Percentiles rank a stretch among this genome's conserved stretches.
Evolutionary conservation across 2,797 vertebrate species (phyloP).

Genomic region (Enteromius fasciolatus): DNA sequence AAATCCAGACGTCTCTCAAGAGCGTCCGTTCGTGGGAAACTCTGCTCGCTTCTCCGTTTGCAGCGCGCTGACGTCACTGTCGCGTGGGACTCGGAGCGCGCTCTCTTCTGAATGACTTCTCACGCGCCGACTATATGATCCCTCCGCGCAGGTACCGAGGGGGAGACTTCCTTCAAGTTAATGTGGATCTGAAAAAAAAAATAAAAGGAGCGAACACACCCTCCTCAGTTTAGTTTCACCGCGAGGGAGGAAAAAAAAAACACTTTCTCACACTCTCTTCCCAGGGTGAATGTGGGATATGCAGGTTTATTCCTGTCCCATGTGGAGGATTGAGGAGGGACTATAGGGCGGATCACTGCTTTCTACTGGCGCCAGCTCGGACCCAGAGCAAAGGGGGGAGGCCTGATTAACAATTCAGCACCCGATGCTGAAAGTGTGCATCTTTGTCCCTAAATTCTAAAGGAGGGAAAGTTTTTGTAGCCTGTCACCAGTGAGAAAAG

Average conservation of each 20-base stretch:
- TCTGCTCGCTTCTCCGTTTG: constrained; percentile 63
- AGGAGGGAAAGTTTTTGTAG: background rate
- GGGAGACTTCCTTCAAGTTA: background rate
- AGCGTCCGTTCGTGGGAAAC: constrained; percentile 49
- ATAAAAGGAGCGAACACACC: background rate
- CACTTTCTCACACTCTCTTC: constrained; percentile 37
- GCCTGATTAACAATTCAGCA: constrained; percentile 63
- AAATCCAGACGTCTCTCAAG: constrained; percentile 59
- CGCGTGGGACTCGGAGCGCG: constrained; percentile 57
- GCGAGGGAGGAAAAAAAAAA: constrained; percentile 52
- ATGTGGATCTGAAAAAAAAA: background rate
- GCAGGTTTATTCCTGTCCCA: constrained; percentile 35
- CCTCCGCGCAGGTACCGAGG: constrained; percentile 52
- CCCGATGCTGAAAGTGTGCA: constrained; percentile 6
- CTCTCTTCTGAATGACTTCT: constrained; percentile 70
- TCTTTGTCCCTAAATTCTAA: constrained; percentile 1
- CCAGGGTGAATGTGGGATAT: constrained; percentile 31
- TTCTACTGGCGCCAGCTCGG: constrained; percentile 50
- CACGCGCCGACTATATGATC: constrained; percentile 40
- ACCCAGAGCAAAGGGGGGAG: constrained; percentile 68
- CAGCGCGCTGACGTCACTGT: constrained; percentile 47
- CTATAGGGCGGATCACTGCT: constrained; percentile 22
- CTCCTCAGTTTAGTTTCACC: constrained; percentile 53
- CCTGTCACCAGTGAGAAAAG: background rate
- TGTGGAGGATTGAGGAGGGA: constrained; percentile 2